Evolutionary conservation across 2,113 vertebrate species (phyloP).

Genomic region (Gopherus evgoodei): DNA sequence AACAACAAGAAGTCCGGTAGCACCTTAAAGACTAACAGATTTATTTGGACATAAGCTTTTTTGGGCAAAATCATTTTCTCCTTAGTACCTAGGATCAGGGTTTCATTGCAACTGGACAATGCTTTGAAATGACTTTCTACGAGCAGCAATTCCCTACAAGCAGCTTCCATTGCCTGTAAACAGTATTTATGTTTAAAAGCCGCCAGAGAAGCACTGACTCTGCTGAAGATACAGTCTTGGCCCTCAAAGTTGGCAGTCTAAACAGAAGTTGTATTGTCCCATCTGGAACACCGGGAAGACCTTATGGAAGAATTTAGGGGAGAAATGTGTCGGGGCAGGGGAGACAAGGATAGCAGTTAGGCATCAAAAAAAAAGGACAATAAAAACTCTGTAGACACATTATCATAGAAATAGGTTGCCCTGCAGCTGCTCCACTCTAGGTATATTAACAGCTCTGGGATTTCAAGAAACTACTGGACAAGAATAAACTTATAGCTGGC

Average conservation of each 20-base stretch:
- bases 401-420: conserved; percentile 72
- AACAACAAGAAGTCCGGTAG: too few species aligned
- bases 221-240: background rate
- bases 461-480: conserved; percentile 64
- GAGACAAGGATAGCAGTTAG: background rate
- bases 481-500: conserved; percentile 62
- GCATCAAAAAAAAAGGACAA: background rate
- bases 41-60: too few species aligned
- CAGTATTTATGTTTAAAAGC: background rate
- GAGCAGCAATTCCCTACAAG: background rate
- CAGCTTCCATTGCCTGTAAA: background rate
- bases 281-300: background rate
- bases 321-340: background rate
- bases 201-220: background rate
- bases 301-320: conserved; percentile 28
- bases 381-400: conserved; percentile 55
- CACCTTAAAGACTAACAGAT: too few species aligned
- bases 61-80: conserved; percentile 17
- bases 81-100: background rate
- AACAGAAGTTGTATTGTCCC: background rate
- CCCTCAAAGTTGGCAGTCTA: background rate
- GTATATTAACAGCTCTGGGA: conserved; percentile 68
- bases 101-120: conserved; percentile 12
- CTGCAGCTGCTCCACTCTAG: conserved; percentile 66
- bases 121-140: conserved; percentile 5